These are phyloP conservation scores for Motacilla tschutschensis DNA, from an alignment of 2,113 vertebrate genomes.

Conservation along the genomic window DNA sequence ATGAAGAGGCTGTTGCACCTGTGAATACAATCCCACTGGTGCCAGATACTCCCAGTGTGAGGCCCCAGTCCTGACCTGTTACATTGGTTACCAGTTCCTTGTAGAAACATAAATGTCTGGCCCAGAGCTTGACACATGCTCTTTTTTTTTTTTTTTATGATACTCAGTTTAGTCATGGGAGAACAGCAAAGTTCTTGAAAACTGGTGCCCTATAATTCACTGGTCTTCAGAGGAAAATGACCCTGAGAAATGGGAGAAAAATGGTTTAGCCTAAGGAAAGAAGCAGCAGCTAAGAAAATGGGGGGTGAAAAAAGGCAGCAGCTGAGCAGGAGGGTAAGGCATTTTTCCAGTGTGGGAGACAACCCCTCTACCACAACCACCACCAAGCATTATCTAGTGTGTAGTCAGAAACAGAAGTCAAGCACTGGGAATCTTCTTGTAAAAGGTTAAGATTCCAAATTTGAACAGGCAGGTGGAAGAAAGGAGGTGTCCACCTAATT, in stretches of 20 bases:
- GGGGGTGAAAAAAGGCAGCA: not conserved
- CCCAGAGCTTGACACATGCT: not conserved
- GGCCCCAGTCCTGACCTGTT: no score
- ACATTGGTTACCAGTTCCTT: not conserved
- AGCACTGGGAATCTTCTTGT: not conserved
- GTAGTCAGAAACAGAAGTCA: not conserved
- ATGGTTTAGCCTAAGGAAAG: not conserved
- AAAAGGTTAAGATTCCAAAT: not conserved
- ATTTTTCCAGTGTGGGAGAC: not conserved
- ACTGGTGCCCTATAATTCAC: not conserved
- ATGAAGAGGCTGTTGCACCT: not conserved
- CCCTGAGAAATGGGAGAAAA: not conserved
- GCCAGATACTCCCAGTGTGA: not conserved
- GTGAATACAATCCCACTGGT: not conserved
- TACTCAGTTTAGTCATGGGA: not conserved
- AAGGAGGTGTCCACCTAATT: not conserved
- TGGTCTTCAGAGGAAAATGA: not conserved
- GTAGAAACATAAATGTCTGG: not conserved
- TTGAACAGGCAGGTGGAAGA: not conserved
- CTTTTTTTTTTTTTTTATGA: not conserved
- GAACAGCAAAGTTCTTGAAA: not conserved
- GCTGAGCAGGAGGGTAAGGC: not conserved
- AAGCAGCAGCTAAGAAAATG: not conserved
- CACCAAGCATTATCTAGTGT: not conserved
- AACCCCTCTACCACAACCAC: rapidly evolving